Conservation (phyloP, 2,888 invertebrate species). For the Zele albiditarsus region DNA sequence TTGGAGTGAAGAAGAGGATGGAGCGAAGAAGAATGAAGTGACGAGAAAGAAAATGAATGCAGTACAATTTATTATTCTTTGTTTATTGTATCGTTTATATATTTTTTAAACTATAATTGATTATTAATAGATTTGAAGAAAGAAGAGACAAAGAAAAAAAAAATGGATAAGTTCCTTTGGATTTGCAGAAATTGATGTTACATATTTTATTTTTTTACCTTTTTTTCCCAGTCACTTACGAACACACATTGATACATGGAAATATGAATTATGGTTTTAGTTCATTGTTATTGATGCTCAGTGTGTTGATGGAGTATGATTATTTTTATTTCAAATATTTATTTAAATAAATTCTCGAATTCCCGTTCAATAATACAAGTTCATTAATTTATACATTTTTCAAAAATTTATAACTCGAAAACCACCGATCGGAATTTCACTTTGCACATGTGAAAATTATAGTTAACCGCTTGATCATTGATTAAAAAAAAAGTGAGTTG, state of each 20-base stretch:
- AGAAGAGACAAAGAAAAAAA: background rate
- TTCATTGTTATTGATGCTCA: no score
- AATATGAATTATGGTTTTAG: background rate
- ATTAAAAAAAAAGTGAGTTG: no score
- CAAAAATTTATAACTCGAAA: no score
- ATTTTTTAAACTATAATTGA: background rate
- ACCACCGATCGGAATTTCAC: no score
- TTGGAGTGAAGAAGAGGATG: constrained; percentile 42
- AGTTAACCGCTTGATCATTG: no score
- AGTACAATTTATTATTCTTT: constrained; percentile 14
- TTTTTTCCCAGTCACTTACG: background rate
- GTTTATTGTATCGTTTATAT: background rate
- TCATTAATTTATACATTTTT: no score
- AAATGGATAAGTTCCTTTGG: background rate
- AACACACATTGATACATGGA: background rate
- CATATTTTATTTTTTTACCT: background rate
- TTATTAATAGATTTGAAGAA: background rate
- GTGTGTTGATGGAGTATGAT: no score
- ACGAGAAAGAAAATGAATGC: background rate
- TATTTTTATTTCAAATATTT: no score
- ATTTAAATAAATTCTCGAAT: no score
- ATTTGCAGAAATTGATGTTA: background rate
- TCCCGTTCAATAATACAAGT: no score
- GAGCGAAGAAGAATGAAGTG: constrained; percentile 53
- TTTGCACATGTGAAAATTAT: no score